Conservation (phyloP, 2,888 invertebrate genomes). For the Melikaiella ostensackeni region DNA sequence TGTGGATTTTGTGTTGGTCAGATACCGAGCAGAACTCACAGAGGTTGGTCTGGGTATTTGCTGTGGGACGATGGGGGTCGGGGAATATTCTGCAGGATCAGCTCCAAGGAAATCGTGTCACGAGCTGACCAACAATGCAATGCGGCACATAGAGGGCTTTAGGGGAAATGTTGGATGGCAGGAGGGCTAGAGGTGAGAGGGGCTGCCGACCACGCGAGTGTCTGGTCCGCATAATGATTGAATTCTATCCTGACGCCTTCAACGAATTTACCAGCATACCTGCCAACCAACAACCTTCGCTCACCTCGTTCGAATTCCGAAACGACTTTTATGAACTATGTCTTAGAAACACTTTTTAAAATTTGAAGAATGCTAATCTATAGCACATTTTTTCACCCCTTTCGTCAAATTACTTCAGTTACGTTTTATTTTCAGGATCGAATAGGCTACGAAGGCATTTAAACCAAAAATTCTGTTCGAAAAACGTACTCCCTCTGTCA, state of each 20-base stretch:
- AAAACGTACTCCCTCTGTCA: no score
- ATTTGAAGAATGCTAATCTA: background rate
- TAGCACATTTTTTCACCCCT: background rate
- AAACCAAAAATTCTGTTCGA: no score
- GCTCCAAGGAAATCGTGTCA: slow-evolving; percentile 49
- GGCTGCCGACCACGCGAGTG: slow-evolving; percentile 44
- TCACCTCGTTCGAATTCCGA: background rate
- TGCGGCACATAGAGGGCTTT: slow-evolving; percentile 33
- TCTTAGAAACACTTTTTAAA: background rate
- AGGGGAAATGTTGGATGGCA: background rate
- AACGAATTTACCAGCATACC: slow-evolving; percentile 55
- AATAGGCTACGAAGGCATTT: no score
- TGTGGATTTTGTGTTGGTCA: slow-evolving; percentile 24
- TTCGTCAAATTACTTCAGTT: background rate
- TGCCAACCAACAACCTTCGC: background rate
- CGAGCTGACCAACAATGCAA: slow-evolving; percentile 60
- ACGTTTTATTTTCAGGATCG: no score
- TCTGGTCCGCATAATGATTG: slow-evolving; percentile 64
- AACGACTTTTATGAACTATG: background rate
- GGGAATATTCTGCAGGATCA: slow-evolving; percentile 54
- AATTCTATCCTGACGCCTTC: slow-evolving; percentile 63
- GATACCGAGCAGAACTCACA: slow-evolving; percentile 19
- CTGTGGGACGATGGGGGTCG: slow-evolving; percentile 41
- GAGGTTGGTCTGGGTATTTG: slow-evolving; percentile 34
- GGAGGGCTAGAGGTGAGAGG: slow-evolving; percentile 7